These are phyloP conservation scores for Mylabris phalerata DNA, from an alignment of 1,140 invertebrate genomes.

Conservation along the genomic window DNA sequence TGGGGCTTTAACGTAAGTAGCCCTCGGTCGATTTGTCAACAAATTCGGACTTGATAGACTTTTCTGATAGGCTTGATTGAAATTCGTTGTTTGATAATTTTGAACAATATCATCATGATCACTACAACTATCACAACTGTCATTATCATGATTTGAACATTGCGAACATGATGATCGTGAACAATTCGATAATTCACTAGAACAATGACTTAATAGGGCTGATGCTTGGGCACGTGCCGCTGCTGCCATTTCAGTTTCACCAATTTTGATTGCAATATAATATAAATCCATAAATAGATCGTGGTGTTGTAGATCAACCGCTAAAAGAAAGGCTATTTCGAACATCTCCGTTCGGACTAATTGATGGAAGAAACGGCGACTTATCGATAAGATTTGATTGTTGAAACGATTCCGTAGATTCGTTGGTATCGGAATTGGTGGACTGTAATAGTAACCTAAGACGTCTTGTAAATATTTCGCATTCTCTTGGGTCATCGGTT, in stretches of 20 bases:
- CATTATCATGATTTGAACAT: constrained; percentile 42
- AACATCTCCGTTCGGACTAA: constrained; percentile 68
- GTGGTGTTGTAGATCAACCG: constrained; percentile 74
- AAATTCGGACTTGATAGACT: constrained; percentile 21
- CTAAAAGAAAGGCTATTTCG: constrained; percentile 79
- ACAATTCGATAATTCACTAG: constrained; percentile 54
- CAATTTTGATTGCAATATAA: constrained; percentile 64
- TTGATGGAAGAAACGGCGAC: constrained; percentile 72
- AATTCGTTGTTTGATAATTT: constrained; percentile 36
- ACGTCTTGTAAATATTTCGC: constrained; percentile 62
- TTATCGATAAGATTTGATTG: constrained; percentile 49
- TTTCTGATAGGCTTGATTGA: constrained; percentile 41
- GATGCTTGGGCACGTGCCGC: constrained; percentile 70
- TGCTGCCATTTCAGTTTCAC: constrained; percentile 61
- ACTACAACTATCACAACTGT: constrained; percentile 39
- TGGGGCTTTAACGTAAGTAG: constrained; percentile 31
- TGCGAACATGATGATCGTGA: constrained; percentile 50
- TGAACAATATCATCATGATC: constrained; percentile 22
- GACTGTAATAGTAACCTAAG: constrained; percentile 63
- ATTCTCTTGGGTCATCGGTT: constrained; percentile 56
- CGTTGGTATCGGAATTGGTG: constrained; percentile 55
- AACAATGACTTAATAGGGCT: constrained; percentile 53
- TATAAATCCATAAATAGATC: constrained; percentile 81
- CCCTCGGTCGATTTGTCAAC: constrained; percentile 11
- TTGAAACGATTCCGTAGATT: constrained; percentile 50